phyloP scores from a whole-genome alignment of 2,797 vertebrate species.

The Micromesistius poutassou region DNA sequence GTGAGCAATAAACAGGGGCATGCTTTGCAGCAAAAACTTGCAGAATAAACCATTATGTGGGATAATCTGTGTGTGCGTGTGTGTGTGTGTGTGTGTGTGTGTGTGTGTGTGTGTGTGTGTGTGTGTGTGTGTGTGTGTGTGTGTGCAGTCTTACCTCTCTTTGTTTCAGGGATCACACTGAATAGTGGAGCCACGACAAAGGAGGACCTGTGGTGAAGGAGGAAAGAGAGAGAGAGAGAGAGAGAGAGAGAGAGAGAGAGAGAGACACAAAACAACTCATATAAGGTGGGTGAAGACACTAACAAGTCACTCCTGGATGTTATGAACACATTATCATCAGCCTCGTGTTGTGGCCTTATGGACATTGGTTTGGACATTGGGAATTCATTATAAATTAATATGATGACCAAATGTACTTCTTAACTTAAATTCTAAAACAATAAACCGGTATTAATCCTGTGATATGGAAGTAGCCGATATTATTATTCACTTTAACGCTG shows the following conservation, averaged over 20 bases:
- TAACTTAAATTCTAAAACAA: too few relatives aligned
- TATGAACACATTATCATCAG: too few relatives aligned
- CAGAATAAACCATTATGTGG: neutral
- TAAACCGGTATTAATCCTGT: too few relatives aligned
- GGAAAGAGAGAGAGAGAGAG: neutral
- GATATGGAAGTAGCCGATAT: too few relatives aligned
- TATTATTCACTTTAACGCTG: too few relatives aligned
- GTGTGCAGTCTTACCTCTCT: constrained; percentile 58
- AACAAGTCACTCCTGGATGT: too few relatives aligned
- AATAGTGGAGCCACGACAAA: constrained; percentile 48
- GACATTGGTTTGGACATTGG: too few relatives aligned
- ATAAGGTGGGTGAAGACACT: too few relatives aligned
- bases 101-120: constrained; percentile 16
- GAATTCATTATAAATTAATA: too few relatives aligned
- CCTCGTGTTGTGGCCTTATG: too few relatives aligned
- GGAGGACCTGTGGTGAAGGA: constrained; percentile 43
- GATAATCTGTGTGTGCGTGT: constrained; percentile 14
- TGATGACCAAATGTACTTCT: too few relatives aligned
- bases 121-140: constrained; percentile 23
- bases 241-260: neutral
- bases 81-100: constrained; percentile 21
- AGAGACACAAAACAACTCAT: constrained; percentile 21
- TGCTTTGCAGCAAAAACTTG: neutral
- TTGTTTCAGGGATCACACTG: constrained; percentile 58
- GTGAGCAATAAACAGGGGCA: neutral